Evolutionary conservation across 2,888 invertebrate genomes (phyloP).

Genomic region (Phengaris alcon): DNA sequence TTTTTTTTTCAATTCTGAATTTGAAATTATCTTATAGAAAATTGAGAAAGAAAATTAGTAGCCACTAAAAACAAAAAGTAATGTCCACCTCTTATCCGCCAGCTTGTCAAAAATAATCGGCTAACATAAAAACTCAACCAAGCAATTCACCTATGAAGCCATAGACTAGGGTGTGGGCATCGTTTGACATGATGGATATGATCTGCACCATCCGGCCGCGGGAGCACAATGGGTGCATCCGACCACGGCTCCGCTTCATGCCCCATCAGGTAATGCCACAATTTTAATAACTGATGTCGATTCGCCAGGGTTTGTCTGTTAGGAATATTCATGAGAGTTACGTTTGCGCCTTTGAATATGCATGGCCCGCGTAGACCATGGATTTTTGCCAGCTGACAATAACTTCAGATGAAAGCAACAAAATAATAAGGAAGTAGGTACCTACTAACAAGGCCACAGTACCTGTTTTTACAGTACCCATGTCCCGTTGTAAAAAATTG

Average conservation of each 20-base stretch:
- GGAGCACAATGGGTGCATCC: slow-evolving; percentile 64
- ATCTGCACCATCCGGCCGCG: slow-evolving; percentile 45
- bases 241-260: slow-evolving; percentile 71
- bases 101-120: not conserved
- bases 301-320: not conserved
- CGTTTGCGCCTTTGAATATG: slow-evolving; percentile 10
- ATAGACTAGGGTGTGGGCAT: slow-evolving; percentile 3
- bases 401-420: not conserved
- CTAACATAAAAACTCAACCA: not conserved
- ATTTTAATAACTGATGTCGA: not conserved
- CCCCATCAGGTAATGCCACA: slow-evolving; percentile 54
- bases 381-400: not conserved
- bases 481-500: slow-evolving; percentile 20
- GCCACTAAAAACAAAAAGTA: not conserved
- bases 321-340: not conserved
- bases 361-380: not conserved
- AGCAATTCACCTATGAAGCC: not conserved
- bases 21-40: not conserved
- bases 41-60: not conserved
- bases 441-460: not conserved
- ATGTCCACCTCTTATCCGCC: not conserved
- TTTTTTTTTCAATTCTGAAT: not conserved
- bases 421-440: not conserved
- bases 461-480: too few relatives aligned
- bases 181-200: slow-evolving; percentile 33